Percentiles rank a stretch among this genome's conserved stretches.
Conservation (phyloP, 2,113 vertebrate species). For the Rhynchomys soricoides region DNA sequence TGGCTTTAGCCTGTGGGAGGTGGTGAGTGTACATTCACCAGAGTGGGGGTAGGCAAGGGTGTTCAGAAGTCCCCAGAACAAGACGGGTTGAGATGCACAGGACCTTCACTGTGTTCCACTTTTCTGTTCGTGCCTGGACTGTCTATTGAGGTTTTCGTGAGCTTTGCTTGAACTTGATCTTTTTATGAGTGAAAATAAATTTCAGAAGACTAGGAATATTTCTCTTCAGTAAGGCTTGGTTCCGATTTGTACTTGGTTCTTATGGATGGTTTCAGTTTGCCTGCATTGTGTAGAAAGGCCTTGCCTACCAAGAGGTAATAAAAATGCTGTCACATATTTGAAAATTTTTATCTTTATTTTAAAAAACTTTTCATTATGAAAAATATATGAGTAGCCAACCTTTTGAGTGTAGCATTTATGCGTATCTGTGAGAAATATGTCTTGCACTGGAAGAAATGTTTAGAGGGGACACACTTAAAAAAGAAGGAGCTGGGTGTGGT, state of each 20-base stretch:
- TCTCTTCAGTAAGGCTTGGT: neutral
- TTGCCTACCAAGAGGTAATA: neutral
- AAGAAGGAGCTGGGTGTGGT: neutral
- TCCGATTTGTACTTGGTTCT: neutral
- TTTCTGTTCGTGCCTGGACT: neutral
- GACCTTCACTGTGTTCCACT: neutral
- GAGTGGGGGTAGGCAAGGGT: neutral
- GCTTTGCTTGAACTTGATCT: constrained; percentile 1
- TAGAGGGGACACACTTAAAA: neutral
- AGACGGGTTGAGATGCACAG: neutral
- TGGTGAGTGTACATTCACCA: neutral
- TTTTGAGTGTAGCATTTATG: constrained; percentile 42
- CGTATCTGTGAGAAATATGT: neutral
- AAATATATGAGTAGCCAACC: neutral
- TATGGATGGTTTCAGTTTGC: neutral
- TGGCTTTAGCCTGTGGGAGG: neutral
- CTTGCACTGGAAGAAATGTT: neutral
- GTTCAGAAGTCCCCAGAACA: neutral
- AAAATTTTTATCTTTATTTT: neutral
- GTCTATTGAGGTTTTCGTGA: neutral
- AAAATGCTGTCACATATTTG: neutral
- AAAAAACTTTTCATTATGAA: neutral
- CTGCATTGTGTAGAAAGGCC: neutral
- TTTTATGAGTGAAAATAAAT: constrained; percentile 18
- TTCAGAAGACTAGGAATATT: neutral